Conservation (phyloP, 1,140 invertebrate species). For the Spodoptera litura region DNA sequence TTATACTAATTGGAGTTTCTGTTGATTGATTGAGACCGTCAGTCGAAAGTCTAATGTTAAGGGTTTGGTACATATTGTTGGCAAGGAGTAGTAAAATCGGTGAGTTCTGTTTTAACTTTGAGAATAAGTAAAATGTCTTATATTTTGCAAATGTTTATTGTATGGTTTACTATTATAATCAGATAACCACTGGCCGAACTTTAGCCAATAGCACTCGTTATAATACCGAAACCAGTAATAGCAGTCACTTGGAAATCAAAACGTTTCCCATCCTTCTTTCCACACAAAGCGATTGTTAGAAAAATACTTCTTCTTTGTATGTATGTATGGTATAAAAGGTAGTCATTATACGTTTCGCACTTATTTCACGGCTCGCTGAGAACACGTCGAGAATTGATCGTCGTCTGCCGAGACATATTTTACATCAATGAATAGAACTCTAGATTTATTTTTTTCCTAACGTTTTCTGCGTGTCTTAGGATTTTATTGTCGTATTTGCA, state of each 20-base stretch:
- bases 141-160: too few relatives aligned
- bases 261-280: neutral
- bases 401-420: slow-evolving; percentile 27
- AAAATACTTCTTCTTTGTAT: slow-evolving; percentile 2
- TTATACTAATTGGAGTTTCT: slow-evolving; percentile 7
- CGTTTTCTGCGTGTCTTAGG: neutral
- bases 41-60: neutral
- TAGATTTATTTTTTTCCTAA: slow-evolving; percentile 13
- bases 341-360: slow-evolving; percentile 38
- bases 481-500: neutral
- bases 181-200: too few relatives aligned
- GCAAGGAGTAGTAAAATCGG: neutral
- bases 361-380: slow-evolving; percentile 28
- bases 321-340: slow-evolving; percentile 11
- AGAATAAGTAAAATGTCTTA: too few relatives aligned
- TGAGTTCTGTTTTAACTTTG: too few relatives aligned
- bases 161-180: too few relatives aligned
- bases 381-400: slow-evolving; percentile 40
- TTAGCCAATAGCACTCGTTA: too few relatives aligned
- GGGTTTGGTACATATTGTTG: slow-evolving; percentile 2
- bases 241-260: too few relatives aligned
- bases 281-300: neutral
- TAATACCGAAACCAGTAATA: too few relatives aligned
- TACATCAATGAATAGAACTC: slow-evolving; percentile 35
- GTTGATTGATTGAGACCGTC: slow-evolving; percentile 14